Evolutionary conservation across 2,113 vertebrate species (phyloP).

Genomic region (Phylloscopus trochilus): DNA sequence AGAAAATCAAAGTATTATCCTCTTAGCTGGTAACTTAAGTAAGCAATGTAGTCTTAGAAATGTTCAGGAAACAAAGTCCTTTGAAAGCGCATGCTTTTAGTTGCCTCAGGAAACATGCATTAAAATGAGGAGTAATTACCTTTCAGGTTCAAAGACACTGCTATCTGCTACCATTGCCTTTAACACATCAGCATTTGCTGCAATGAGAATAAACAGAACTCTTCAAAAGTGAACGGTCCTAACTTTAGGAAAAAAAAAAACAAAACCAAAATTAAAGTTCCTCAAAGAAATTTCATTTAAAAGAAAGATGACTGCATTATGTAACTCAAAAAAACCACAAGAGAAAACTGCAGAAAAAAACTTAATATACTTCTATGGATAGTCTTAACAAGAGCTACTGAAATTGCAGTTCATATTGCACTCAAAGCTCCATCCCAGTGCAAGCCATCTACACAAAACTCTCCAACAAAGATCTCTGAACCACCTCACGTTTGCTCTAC

Average conservation of each 20-base stretch:
- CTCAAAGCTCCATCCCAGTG: not conserved
- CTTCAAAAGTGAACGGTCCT: not conserved
- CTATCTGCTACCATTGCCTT: conserved; percentile 90
- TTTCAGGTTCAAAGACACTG: conserved; percentile 83
- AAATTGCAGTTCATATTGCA: not conserved
- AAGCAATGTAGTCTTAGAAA: not conserved
- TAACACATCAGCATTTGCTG: conserved; percentile 92
- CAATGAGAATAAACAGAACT: conserved; percentile 41
- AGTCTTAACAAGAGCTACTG: not conserved
- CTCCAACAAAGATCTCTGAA: not conserved
- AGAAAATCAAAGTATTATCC: not conserved
- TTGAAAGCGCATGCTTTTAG: not conserved
- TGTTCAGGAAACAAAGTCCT: not conserved
- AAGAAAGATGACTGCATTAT: not conserved
- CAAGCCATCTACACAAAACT: not conserved
- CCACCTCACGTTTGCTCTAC: not conserved
- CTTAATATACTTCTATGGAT: not conserved
- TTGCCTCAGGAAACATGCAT: not conserved
- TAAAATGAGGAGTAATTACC: conserved; percentile 72
- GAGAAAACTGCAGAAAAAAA: not conserved
- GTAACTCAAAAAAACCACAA: not conserved
- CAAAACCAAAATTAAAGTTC: not conserved
- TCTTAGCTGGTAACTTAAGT: not conserved
- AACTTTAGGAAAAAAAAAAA: not conserved
- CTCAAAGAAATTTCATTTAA: not conserved